phyloP scores from a whole-genome alignment of 2,113 vertebrate species.

The Speoplatyrhinus poulsoni region DNA sequence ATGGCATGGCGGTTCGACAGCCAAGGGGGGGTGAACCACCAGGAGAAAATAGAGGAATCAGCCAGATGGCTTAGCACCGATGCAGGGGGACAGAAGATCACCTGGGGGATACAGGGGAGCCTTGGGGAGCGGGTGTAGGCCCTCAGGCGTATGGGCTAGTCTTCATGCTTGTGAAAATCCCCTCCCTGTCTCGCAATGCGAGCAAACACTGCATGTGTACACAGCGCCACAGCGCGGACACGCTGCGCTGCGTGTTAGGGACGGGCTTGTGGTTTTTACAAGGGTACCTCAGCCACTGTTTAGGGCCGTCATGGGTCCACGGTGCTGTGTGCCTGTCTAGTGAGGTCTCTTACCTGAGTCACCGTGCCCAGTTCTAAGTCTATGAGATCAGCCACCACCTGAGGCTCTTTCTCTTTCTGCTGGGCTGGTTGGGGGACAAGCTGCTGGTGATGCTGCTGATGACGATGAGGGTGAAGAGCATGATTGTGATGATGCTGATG shows the following conservation, averaged over 20 bases:
- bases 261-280: too few relatives aligned
- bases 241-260: neutral
- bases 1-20: slow-evolving; percentile 8
- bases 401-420: slow-evolving; percentile 11
- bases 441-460: slow-evolving; percentile 20
- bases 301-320: too few relatives aligned
- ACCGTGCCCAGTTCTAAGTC: slow-evolving; percentile 82
- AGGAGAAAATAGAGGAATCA: too few relatives aligned
- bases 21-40: too few relatives aligned
- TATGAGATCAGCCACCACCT: slow-evolving; percentile 68
- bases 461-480: slow-evolving; percentile 38
- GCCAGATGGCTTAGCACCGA: too few relatives aligned
- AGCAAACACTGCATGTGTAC: neutral
- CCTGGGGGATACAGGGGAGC: too few relatives aligned
- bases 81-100: too few relatives aligned
- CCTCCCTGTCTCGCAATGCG: neutral
- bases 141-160: too few relatives aligned
- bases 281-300: too few relatives aligned
- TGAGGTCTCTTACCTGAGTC: slow-evolving; percentile 84
- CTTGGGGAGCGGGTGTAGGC: too few relatives aligned
- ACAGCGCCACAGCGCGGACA: neutral
- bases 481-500: slow-evolving; percentile 56
- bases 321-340: too few relatives aligned
- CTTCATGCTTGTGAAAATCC: neutral
- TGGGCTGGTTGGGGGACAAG: slow-evolving; percentile 15